Base-by-base conservation (phyloP, 2,888 invertebrate genomes). In the Euspilapteryx auroguttella region DNA sequence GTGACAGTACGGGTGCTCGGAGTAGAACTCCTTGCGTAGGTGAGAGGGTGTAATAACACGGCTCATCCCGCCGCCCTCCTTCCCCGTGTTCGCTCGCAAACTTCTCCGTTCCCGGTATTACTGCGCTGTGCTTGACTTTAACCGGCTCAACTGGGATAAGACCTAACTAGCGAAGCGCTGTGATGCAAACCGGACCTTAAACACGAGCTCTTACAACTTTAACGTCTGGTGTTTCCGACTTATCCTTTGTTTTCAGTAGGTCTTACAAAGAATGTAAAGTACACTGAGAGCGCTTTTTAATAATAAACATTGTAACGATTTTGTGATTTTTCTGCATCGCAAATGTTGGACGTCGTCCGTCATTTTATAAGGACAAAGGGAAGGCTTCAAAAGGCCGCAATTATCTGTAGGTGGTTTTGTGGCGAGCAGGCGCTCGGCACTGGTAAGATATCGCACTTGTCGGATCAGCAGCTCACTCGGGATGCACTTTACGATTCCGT, bases 41-140 rank as follows among this genome's bases (percentile, higher is more conserved):
- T 65, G 69, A 69, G 64, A 66, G 66, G 65, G 71, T 68, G 69
- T 68, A 66, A 68, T 71, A 73, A 71, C 68, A 69, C 61, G 62
- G 58, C 55, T 47, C 44, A 37, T 45, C 47, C 50, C 50, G 47
- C 45, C 47, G 45, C 40, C 47, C 41, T n/a, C 12, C 28, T 12
- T 10, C 4, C 5, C 15, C 27, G 9, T 41, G 45, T 50, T 53
- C 49, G 44, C 55, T 44, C 54, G 58, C 58, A 61, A 68, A 69
- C 58, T 71, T 66, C 47, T 45, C 48, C 56, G 36, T 63, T 62
- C 59, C 13, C 28, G 14, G 55, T 59, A 66, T 66, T 71, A 65
- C 62, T 55, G 50, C 48, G 54, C 52, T 53, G 54, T 52, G 47
- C 55, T 55, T 44, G 47, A 49, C 48, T 55, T 47, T 58, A 59